Evolutionary conservation across 2,888 invertebrate species (phyloP), one percentile per base, ranked within the genome.

Genomic region (Drosophila fungiperda): DNA sequence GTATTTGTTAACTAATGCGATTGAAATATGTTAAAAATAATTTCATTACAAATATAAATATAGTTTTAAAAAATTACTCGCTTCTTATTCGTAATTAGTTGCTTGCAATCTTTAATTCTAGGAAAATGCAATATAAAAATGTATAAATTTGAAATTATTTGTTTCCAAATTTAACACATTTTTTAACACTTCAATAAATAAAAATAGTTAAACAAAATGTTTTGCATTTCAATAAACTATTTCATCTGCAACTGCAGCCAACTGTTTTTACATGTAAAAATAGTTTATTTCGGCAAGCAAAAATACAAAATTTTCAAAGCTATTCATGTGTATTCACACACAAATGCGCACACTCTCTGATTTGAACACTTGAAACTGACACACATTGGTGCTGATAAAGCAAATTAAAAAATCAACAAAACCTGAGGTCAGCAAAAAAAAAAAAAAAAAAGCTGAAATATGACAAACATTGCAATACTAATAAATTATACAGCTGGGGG

Each of bases 401-500:
- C 81, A 76, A 80, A 62, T 77, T 65, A 60, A 63, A 70, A 71
- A 63, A 61, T 40, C 61, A 64, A 59, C 58, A 54, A 60, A 60
- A 26, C 3, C 45, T 15, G 36, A 26, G 45, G n/a, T 48, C 54
- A 64, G 32, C 32, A 38, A 29, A 29, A 32, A 40, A 54, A 35
- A 33, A 20, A 8, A n/a, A 8, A 45, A 55, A 35, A 52, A 11
- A 7, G 15, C 2, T n/a, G 57, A 52, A 58, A 54, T 50, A 63
- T 42, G 42, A 53, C 58, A 53, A 45, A 68, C 60, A 62, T 53
- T 71, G 59, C 53, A 63, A 71, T 40, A 68, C 76, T 65, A 78
- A 80, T 78, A 80, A 78, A 78, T 80, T 68, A 68, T 68, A 45
- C 38, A 50, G 70, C 70, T 64, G 57, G 55, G 48, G 70, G 70